Evolutionary conservation across 2,888 invertebrate genomes (phyloP), one percentile per base, ranked within the genome.

Genomic region (Caenorhabditis sinica): DNA sequence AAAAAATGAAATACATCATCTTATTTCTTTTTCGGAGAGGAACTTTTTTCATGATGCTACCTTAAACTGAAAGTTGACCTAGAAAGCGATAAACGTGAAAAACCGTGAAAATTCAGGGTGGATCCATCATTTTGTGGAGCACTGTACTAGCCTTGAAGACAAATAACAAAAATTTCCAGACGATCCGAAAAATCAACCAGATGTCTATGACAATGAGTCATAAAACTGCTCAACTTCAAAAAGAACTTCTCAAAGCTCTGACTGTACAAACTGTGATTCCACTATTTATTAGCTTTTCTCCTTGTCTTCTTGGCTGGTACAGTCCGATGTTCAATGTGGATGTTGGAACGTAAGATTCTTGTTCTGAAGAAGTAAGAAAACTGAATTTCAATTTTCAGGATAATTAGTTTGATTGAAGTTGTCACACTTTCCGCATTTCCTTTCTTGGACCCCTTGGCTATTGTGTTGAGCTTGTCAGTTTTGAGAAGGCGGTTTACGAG

Each of bases 201-300:
- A 15, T 30, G 15, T 17, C 20, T 0, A 9, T 69, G 2, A 20
- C 6, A 17, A 56, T 56, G 69, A 69, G 69, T n/a, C 17, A 36
- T 15, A 56, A 56, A 13, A 69, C 69, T 2, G 9, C 20, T 17
- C 23, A 20, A 23, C 23, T 69, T 33, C 72, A 72, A 30, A 13
- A 17, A n/a, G 30, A 61, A 33, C 60, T 72, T 11, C n/a, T 72
- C 20, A 72, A 49, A 23, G 72, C 72, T 0, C 49, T 72, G 5
- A 20, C 33, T 11, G 30, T 72, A 2, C 72, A 72, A 23, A 33
- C 72, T 1, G 49, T 61, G n/a, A 72, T 72, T 13, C 72, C 61
- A 20, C 28, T 56, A 8, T 61, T 43, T 17, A 58, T 72, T 23
- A 72, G 72, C n/a, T 72, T 61, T 15, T 23, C 43, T 4, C 72